Evolutionary conservation across 2,888 invertebrate genomes (phyloP).

Genomic region (Eupithecia pulchellata): DNA sequence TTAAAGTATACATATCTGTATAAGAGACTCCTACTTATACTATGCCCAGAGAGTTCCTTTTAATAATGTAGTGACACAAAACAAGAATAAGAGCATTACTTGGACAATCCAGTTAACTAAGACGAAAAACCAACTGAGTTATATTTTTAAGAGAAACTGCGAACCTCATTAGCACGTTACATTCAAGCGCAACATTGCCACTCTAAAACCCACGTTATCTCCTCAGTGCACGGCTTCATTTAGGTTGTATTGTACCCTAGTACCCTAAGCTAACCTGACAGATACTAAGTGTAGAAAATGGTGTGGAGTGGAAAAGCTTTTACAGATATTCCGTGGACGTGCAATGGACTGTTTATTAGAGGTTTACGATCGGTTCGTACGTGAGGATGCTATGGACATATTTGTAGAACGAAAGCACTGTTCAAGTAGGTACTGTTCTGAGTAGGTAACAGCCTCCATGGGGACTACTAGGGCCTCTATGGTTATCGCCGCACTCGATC

Average conservation of each 20-base stretch:
- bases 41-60: not conserved
- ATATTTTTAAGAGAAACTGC: conserved; percentile 41
- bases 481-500: not conserved
- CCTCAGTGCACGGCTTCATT: conserved; percentile 25
- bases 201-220: conserved; percentile 26
- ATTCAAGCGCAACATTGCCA: conserved; percentile 22
- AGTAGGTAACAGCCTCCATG: not conserved
- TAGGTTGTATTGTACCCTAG: conserved; percentile 27
- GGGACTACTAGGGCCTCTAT: not conserved
- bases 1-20: not conserved
- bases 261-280: conserved; percentile 40
- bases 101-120: conserved; percentile 27
- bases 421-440: not conserved
- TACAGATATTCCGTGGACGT: conserved; percentile 57
- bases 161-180: conserved; percentile 44
- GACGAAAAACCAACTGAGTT: conserved; percentile 38
- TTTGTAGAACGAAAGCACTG: conserved; percentile 13
- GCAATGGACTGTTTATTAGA: conserved; percentile 58
- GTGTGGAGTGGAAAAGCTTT: conserved; percentile 55
- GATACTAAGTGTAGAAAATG: conserved; percentile 46
- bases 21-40: not conserved
- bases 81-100: not conserved
- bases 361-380: conserved; percentile 56
- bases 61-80: not conserved
- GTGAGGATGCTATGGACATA: conserved; percentile 48